These are phyloP conservation scores for Archivesica marissinica DNA, from an alignment of 1,140 invertebrate genomes.

Conservation along the genomic window DNA sequence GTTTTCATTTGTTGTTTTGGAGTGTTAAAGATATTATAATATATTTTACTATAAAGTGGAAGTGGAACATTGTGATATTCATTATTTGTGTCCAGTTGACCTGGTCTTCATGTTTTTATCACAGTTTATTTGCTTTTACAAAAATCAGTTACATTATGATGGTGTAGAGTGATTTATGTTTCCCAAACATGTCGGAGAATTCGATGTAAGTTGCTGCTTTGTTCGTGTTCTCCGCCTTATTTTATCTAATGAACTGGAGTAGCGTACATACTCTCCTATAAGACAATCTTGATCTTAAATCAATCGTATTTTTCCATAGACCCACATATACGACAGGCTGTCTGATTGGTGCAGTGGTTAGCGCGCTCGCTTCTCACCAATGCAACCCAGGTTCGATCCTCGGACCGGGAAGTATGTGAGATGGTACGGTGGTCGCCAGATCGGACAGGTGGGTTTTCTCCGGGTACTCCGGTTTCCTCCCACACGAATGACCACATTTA, in stretches of 20 bases:
- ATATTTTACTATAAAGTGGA: conserved; percentile 40
- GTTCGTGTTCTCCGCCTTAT: background rate
- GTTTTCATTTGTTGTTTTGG: conserved; percentile 13
- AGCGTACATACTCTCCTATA: too few relatives aligned
- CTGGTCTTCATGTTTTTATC: conserved; percentile 51
- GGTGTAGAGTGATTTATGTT: background rate
- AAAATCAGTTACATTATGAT: background rate
- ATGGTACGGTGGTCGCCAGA: too few relatives aligned
- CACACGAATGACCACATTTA: too few relatives aligned
- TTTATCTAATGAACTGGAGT: background rate
- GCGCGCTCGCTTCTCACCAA: too few relatives aligned
- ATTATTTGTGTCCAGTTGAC: conserved; percentile 39
- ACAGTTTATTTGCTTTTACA: conserved; percentile 13
- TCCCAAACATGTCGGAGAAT: background rate
- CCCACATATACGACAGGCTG: too few relatives aligned
- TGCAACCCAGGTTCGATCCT: too few relatives aligned
- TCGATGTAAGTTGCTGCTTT: background rate
- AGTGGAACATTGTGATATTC: conserved; percentile 51
- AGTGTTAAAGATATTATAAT: conserved; percentile 37
- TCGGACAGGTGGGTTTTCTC: too few relatives aligned
- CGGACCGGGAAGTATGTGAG: too few relatives aligned
- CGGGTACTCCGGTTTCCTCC: too few relatives aligned
- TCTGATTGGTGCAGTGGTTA: too few relatives aligned
- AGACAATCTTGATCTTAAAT: background rate
- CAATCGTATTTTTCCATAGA: background rate